A percentile compares a stretch with the other conserved stretches of the same genome.
phyloP scores from a whole-genome alignment of 2,888 invertebrate species.

The Agrotis exclamationis region DNA sequence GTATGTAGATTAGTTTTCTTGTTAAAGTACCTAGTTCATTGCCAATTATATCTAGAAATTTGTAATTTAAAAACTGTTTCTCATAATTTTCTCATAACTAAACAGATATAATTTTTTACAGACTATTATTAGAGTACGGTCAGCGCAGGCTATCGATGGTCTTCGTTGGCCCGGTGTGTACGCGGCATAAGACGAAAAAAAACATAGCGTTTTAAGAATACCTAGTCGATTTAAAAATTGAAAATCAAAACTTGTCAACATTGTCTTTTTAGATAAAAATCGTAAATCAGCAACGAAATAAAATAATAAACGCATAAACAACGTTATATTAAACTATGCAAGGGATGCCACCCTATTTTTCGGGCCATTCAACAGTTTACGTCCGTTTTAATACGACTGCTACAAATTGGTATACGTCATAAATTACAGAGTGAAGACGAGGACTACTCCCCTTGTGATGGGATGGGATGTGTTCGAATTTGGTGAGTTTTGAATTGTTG shows the following conservation, averaged over 20 bases:
- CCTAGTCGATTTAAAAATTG: neutral
- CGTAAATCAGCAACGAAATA: conserved; percentile 55
- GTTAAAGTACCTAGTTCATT: no score
- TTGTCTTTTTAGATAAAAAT: conserved; percentile 22
- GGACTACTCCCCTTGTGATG: conserved; percentile 67
- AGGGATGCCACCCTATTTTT: conserved; percentile 85
- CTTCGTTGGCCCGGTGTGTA: no score
- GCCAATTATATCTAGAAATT: no score
- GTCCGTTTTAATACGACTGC: conserved; percentile 87
- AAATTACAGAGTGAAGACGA: conserved; percentile 86
- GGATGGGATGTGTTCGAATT: conserved; percentile 50
- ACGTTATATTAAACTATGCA: conserved; percentile 66
- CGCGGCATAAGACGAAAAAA: neutral
- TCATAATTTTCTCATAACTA: no score
- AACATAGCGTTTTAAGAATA: neutral
- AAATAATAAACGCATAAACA: conserved; percentile 71
- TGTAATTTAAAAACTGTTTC: no score
- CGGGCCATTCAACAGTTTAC: conserved; percentile 88
- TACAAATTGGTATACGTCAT: conserved; percentile 88
- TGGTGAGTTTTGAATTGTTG: conserved; percentile 1
- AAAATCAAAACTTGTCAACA: neutral
- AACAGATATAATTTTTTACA: no score
- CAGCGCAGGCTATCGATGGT: no score
- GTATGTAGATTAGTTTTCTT: no score
- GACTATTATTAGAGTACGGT: no score